A percentile compares a stretch with the other conserved stretches of the same genome.
phyloP scores from a whole-genome alignment of 2,797 vertebrate species.

The Geotrypetes seraphini region DNA sequence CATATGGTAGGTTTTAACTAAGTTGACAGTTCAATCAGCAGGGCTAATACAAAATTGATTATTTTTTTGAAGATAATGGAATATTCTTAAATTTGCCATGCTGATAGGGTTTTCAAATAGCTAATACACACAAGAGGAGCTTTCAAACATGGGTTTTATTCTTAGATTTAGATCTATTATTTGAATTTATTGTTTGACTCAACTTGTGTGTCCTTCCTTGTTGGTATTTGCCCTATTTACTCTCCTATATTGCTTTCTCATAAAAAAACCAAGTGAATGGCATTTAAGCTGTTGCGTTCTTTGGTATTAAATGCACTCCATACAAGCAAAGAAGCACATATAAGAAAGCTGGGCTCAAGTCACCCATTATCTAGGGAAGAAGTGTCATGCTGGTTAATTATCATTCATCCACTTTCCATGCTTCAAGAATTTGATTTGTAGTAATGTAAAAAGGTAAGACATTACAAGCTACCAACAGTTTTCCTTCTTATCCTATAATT shows the following conservation, averaged over 20 bases:
- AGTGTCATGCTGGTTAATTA: slow-evolving; percentile 65
- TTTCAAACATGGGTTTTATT: slow-evolving; percentile 2
- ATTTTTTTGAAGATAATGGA: slow-evolving; percentile 33
- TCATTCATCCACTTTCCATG: slow-evolving; percentile 53
- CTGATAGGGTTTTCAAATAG: slow-evolving; percentile 14
- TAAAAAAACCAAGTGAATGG: slow-evolving; percentile 78
- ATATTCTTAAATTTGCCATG: slow-evolving; percentile 18
- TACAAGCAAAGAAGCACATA: slow-evolving; percentile 71
- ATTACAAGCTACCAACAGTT: too few relatives aligned
- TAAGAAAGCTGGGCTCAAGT: slow-evolving; percentile 71
- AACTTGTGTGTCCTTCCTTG: slow-evolving; percentile 73
- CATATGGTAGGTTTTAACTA: slow-evolving; percentile 30
- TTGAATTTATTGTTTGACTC: slow-evolving; percentile 72
- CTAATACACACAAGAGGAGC: slow-evolving; percentile 7
- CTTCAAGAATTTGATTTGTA: slow-evolving; percentile 3
- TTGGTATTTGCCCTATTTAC: slow-evolving; percentile 97
- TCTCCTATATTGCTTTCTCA: slow-evolving; percentile 91
- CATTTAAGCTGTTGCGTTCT: slow-evolving; percentile 91
- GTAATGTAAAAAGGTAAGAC: not conserved
- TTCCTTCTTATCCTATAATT: not conserved
- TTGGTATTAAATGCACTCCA: slow-evolving; percentile 82
- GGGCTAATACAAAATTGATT: slow-evolving; percentile 31
- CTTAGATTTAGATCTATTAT: slow-evolving; percentile 39
- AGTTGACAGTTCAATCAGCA: slow-evolving; percentile 32
- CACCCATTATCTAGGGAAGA: slow-evolving; percentile 70